Conservation (phyloP, 2,888 invertebrate genomes). For the Drosophila eohydei region DNA sequence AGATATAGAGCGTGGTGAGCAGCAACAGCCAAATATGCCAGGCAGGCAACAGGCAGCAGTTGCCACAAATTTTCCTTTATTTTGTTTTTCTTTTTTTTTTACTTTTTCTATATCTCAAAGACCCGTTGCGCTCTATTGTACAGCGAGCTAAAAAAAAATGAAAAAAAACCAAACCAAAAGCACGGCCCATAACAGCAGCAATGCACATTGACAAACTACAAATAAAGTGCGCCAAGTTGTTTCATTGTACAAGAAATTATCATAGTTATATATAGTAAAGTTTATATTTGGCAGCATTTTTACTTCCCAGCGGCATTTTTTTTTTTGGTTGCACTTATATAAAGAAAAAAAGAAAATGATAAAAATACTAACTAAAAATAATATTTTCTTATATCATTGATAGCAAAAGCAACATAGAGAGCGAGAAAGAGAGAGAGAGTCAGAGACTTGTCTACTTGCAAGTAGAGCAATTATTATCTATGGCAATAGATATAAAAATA, state of each 20-base stretch:
- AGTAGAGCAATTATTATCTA: conserved; percentile 14
- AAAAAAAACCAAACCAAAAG: conserved; percentile 32
- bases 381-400: conserved; percentile 31
- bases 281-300: conserved; percentile 12
- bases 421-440: conserved; percentile 13
- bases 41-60: conserved; percentile 32
- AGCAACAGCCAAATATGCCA: conserved; percentile 51
- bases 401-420: conserved; percentile 48
- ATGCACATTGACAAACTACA: conserved; percentile 54
- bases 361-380: conserved; percentile 21
- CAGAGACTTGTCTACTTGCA: conserved; percentile 15
- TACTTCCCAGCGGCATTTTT: conserved; percentile 26
- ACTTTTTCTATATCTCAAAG: conserved; percentile 1
- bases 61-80: conserved; percentile 24
- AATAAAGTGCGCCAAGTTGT: conserved; percentile 41
- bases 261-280: not conserved
- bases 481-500: conserved; percentile 9
- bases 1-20: conserved; percentile 55
- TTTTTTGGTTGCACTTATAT: conserved; percentile 3
- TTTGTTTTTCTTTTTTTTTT: not conserved
- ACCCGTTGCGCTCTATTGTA: conserved; percentile 15
- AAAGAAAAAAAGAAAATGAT: conserved; percentile 7
- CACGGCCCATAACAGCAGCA: conserved; percentile 46
- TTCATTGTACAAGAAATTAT: conserved; percentile 13
- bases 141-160: conserved; percentile 8